A percentile compares a stretch with the other conserved stretches of the same genome.
Conservation (phyloP, 1,140 invertebrate species). For the Bombus haemorrhoidalis region DNA sequence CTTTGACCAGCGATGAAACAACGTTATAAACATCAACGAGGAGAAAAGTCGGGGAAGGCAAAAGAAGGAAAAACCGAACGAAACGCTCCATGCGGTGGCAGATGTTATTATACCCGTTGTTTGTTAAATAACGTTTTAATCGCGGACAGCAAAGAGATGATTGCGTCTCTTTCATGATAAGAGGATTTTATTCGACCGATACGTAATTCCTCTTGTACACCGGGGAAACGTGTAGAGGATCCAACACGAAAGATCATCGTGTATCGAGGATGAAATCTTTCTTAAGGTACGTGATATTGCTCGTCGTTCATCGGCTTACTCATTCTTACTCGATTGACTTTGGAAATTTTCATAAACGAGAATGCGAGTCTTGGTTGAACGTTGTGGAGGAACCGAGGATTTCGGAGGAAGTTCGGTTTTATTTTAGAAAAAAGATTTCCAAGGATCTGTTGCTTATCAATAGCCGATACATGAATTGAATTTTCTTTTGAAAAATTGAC, state of each 20-base stretch:
- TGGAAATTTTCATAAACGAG: no score
- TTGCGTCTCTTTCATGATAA: conserved; percentile 43
- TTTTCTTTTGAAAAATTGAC: not conserved
- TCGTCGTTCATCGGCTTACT: conserved; percentile 45
- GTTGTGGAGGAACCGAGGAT: no score
- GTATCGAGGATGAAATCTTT: conserved; percentile 33
- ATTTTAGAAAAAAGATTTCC: no score
- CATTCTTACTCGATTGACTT: conserved; percentile 13
- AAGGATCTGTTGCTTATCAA: no score
- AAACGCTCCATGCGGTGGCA: not conserved
- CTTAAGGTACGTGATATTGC: conserved; percentile 41
- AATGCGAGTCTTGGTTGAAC: no score
- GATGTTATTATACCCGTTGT: conserved; percentile 26
- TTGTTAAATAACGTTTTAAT: conserved; percentile 38
- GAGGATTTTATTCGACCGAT: conserved; percentile 36
- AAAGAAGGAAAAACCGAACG: not conserved
- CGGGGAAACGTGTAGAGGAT: conserved; percentile 37
- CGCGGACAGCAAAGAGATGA: not conserved
- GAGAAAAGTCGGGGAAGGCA: not conserved
- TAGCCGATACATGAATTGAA: not conserved
- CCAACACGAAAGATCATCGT: conserved; percentile 34
- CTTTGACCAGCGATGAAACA: conserved; percentile 18
- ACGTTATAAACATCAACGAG: conserved; percentile 6
- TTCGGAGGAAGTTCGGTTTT: no score
- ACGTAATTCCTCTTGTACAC: conserved; percentile 28